Conservation (phyloP, 2,113 vertebrate genomes). For the Spea multiplicata region DNA sequence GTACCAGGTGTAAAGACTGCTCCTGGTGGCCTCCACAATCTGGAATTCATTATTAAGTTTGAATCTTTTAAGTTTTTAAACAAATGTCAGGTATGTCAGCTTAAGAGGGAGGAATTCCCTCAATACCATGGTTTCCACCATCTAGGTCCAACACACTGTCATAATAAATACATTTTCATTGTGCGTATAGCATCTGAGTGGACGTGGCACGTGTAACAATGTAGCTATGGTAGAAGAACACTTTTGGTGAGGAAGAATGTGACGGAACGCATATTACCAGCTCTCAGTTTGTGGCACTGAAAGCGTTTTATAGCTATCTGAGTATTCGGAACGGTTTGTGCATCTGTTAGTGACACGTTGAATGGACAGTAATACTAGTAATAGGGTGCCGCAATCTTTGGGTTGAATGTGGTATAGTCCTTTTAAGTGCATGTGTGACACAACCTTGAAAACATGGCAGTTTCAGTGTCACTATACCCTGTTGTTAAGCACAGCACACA, state of each 20-base stretch:
- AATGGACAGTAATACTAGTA: background rate
- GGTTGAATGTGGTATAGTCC: constrained; percentile 13
- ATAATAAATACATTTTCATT: background rate
- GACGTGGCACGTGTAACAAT: background rate
- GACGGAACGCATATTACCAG: background rate
- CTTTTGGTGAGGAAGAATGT: background rate
- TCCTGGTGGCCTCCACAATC: background rate
- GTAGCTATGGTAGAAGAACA: background rate
- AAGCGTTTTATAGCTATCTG: background rate
- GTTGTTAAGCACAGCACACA: constrained; percentile 3
- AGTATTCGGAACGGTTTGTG: background rate
- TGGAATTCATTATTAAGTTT: background rate
- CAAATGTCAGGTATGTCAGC: no score
- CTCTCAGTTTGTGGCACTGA: background rate
- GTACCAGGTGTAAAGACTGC: no score
- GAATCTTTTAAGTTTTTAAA: no score
- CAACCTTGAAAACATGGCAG: background rate
- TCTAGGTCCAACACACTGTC: background rate
- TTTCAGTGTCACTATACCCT: background rate
- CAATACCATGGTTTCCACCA: background rate
- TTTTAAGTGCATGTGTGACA: constrained; percentile 16
- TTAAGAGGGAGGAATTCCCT: no score
- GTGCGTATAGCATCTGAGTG: background rate
- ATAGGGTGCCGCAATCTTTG: constrained; percentile 12
- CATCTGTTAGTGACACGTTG: background rate